Base-by-base conservation (phyloP, 2,888 invertebrate genomes). In the Pasiphila rectangulata region DNA sequence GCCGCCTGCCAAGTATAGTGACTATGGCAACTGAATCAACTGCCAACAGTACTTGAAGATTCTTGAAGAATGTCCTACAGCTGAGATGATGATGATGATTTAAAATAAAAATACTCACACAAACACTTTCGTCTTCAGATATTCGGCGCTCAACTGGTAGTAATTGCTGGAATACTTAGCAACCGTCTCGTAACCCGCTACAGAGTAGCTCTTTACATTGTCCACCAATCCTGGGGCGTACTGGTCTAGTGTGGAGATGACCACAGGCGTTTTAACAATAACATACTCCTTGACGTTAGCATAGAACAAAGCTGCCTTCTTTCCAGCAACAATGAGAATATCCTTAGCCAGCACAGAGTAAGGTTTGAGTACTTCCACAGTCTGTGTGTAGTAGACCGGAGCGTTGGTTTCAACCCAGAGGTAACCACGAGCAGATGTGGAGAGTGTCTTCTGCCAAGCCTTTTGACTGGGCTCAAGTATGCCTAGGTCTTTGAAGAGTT, bases 41-140 rank as follows among this genome's bases (percentile, higher is more conserved):
- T n/a, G n/a, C n/a, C n/a, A n/a, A n/a, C n/a, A n/a, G n/a, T n/a
- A n/a, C n/a, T n/a, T n/a, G n/a, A n/a, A n/a, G n/a, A n/a, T n/a
- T n/a, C n/a, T n/a, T n/a, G n/a, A n/a, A n/a, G n/a, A n/a, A n/a
- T n/a, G n/a, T n/a, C n/a, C n/a, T n/a, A n/a, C n/a, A n/a, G n/a
- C n/a, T n/a, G n/a, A n/a, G n/a, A 20, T 13, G 20, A 34, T 25
- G n/a, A n/a, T n/a, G n/a, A n/a, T n/a, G n/a, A n/a, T n/a, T n/a
- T n/a, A n/a, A n/a, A n/a, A n/a, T n/a, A 39, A 34, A 46, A 13
- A 64, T 68, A 93, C 95, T 93, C 87, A 95, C 95, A 94, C 90
- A 84, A 95, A 94, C 45, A 95, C 92, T 85, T 94, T 93, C 41
- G 92, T 93, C 70, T 90, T 92, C 68, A 94, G 83, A 84, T 94